Percentiles rank a stretch among this genome's conserved stretches.
These are phyloP conservation scores for Spisula subtruncata DNA, from an alignment of 2,888 invertebrate genomes.

Conservation along the genomic window DNA sequence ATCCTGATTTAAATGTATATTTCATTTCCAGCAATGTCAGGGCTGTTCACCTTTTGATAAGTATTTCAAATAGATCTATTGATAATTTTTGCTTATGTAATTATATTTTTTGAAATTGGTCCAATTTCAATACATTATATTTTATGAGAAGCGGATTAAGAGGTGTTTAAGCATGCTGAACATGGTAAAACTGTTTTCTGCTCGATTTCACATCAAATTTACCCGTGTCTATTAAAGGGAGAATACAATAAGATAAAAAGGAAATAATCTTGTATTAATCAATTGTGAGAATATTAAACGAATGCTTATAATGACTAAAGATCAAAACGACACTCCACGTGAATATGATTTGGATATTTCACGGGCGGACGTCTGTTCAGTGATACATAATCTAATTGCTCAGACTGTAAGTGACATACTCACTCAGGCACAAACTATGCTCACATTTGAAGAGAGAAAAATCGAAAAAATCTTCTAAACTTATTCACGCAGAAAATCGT, in stretches of 20 bases:
- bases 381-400: conserved; percentile 34
- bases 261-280: conserved; percentile 51
- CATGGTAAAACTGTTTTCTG: conserved; percentile 48
- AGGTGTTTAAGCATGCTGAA: conserved; percentile 23
- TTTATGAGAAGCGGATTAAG: neutral
- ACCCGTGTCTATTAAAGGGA: conserved; percentile 49
- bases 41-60: neutral
- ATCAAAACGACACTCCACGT: conserved; percentile 53
- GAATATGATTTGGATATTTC: conserved; percentile 57
- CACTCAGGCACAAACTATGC: conserved; percentile 36
- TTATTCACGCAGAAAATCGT: conserved; percentile 50
- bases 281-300: conserved; percentile 51
- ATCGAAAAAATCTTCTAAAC: conserved; percentile 39
- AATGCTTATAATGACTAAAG: conserved; percentile 45
- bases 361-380: conserved; percentile 48
- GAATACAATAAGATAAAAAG: conserved; percentile 42
- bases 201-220: conserved; percentile 46
- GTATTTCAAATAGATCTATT: neutral
- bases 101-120: neutral
- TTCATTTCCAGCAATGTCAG: too few species aligned
- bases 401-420: conserved; percentile 29
- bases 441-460: conserved; percentile 41
- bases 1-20: too few species aligned
- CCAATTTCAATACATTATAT: neutral
- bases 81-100: neutral